A percentile compares a stretch with the other conserved stretches of the same genome.
These are phyloP conservation scores for Microplitis mediator DNA, from an alignment of 1,140 invertebrate genomes.

Conservation along the genomic window DNA sequence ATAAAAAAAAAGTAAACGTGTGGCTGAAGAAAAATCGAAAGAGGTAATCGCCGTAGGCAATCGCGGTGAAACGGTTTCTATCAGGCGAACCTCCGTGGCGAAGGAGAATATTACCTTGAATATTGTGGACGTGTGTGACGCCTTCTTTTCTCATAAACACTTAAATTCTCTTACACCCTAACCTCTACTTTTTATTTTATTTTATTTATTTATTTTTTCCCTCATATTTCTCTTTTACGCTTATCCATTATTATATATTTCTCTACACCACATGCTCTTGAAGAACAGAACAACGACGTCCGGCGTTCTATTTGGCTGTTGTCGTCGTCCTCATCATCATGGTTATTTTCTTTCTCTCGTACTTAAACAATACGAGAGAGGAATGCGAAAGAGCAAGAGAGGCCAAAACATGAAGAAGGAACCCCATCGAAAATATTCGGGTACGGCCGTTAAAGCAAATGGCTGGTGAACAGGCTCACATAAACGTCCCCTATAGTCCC, in stretches of 20 bases:
- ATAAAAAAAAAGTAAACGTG: background rate
- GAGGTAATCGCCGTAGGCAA: conserved; percentile 16
- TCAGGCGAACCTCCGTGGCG: conserved; percentile 33
- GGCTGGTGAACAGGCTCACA: conserved; percentile 37
- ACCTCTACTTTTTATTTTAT: background rate
- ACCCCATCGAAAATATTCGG: conserved; percentile 45
- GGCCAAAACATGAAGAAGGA: conserved; percentile 6
- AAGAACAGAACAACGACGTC: conserved; percentile 3
- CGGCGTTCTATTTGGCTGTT: background rate
- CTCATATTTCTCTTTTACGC: background rate
- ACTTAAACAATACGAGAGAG: background rate
- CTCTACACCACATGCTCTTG: conserved; percentile 3
- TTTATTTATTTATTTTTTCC: background rate
- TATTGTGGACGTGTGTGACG: conserved; percentile 33
- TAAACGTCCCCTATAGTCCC: conserved; percentile 14
- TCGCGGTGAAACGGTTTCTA: conserved; percentile 42
- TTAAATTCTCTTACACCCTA: background rate
- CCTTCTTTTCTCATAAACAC: background rate
- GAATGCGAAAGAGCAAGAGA: conserved; percentile 13
- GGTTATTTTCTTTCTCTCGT: background rate
- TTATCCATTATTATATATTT: no score
- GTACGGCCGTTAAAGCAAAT: conserved; percentile 50
- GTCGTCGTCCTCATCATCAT: background rate
- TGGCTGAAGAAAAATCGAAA: conserved; percentile 13
- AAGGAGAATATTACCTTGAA: conserved; percentile 47